These are phyloP conservation scores for Hippoglossus hippoglossus DNA, from an alignment of 2,797 vertebrate genomes.

Conservation along the genomic window DNA sequence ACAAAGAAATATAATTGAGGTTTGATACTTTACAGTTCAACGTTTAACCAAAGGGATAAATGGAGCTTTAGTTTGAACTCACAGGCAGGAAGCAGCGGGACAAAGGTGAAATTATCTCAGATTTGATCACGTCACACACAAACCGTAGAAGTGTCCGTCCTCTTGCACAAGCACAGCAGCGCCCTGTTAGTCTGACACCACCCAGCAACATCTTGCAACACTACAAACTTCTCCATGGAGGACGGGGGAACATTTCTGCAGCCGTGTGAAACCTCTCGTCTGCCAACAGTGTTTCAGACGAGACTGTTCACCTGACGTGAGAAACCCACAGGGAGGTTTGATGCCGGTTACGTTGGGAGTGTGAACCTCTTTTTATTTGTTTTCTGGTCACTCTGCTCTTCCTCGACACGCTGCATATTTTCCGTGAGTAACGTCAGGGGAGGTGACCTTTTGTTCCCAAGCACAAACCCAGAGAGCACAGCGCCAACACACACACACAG, in stretches of 20 bases:
- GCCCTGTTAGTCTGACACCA: constrained; percentile 57
- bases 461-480: constrained; percentile 44
- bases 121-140: no score
- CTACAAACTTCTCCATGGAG: constrained; percentile 37
- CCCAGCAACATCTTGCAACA: constrained; percentile 70
- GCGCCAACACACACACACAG: constrained; percentile 20
- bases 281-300: no score
- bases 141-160: background rate
- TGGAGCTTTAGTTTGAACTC: no score
- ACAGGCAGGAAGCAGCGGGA: no score
- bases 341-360: no score
- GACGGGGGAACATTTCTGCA: background rate
- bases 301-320: background rate
- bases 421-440: constrained; percentile 50
- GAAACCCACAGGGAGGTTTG: no score
- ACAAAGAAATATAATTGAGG: no score
- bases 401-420: constrained; percentile 54
- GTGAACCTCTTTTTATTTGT: no score
- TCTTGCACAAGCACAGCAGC: constrained; percentile 65
- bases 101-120: no score
- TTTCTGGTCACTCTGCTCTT: constrained; percentile 8
- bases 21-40: no score
- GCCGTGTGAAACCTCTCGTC: no score
- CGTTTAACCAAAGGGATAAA: no score
- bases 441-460: constrained; percentile 69